Evolutionary conservation across 2,113 vertebrate genomes (phyloP).

Genomic region (Otus sunia): DNA sequence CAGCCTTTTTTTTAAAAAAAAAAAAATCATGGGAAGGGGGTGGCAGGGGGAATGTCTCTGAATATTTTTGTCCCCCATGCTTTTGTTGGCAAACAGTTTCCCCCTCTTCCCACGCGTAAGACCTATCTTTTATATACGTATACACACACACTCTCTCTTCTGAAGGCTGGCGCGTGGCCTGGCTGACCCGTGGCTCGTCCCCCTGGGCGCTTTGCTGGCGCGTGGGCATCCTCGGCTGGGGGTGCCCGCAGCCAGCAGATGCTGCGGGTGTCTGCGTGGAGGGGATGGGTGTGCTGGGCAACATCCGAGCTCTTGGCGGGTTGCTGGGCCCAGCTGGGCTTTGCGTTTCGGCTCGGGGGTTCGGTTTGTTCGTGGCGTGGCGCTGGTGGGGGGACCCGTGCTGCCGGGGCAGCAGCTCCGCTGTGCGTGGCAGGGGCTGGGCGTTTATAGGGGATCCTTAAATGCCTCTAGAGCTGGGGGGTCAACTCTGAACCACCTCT

Average conservation of each 20-base stretch:
- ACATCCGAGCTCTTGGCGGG: not conserved
- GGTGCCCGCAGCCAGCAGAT: not conserved
- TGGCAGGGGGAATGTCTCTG: not conserved
- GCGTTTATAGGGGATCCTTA: not conserved
- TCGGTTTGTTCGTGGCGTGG: not conserved
- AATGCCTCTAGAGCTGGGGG: not conserved
- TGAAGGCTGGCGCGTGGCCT: not conserved
- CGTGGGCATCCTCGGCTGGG: rapidly evolving
- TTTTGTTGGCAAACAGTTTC: not conserved
- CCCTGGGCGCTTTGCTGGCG: rapidly evolving
- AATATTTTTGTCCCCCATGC: not conserved
- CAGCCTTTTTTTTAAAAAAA: not conserved
- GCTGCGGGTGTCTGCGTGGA: not conserved
- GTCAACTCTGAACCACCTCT: not conserved
- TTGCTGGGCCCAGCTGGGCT: not conserved
- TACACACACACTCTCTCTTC: not conserved
- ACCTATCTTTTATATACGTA: not conserved
- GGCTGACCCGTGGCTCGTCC: not conserved
- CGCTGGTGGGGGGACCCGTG: rapidly evolving
- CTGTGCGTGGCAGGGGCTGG: not conserved
- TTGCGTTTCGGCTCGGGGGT: rapidly evolving
- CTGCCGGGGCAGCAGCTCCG: rapidly evolving
- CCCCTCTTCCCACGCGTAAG: not conserved
- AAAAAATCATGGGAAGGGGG: not conserved
- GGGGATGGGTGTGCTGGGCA: not conserved